Evolutionary conservation across 1,140 invertebrate genomes (phyloP), one percentile per base, ranked within the genome.

Genomic region (Nebria ingens): DNA sequence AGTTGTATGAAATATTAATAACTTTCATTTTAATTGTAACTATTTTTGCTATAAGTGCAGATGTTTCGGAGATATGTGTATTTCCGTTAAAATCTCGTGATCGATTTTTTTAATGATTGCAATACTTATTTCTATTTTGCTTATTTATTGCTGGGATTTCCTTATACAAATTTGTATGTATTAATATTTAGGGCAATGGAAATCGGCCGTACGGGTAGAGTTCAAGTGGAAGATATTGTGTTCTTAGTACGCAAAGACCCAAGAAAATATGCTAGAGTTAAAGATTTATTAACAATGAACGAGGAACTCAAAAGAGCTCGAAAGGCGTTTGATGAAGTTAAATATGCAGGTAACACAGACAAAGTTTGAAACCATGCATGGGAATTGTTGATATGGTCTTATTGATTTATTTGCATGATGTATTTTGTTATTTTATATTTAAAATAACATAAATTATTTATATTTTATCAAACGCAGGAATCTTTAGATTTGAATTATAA

Each of bases 241-340:
- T 98, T 96, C 74, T 77, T 99, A 61, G 94, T 99, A n/a, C 80
- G 96, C 21, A 97, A 98, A 77, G 97, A 99, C 77, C 78, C 83
- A 25, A 81, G 94, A 61, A 99, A 98, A 73, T 98, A 96, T 77
- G 93, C 95, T n/a, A 78, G 97, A 64, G 94, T 99, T 0, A 95
- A 95, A 76, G 96, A 99, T 73, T 75, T 99, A 2, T 74, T 99
- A 1, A 94, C 91, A 50, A 98, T 99, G 95, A 98, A 97, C 75
- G 96, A 99, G 77, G 97, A 99, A 76, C 75, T 99, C 19, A 97
- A 98, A 70, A 96, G 97, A 76, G 97, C 97, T 21, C 80, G 97
- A 64, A 99, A 99, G 79, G 96, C 96, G 61, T 99, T 99, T 76
- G 97, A 99, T 79, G 96, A 98, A 83, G 93, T 97, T 59, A 98